Evolutionary conservation across 2,797 vertebrate species (phyloP).

Genomic region (Sebastes diaconus): DNA sequence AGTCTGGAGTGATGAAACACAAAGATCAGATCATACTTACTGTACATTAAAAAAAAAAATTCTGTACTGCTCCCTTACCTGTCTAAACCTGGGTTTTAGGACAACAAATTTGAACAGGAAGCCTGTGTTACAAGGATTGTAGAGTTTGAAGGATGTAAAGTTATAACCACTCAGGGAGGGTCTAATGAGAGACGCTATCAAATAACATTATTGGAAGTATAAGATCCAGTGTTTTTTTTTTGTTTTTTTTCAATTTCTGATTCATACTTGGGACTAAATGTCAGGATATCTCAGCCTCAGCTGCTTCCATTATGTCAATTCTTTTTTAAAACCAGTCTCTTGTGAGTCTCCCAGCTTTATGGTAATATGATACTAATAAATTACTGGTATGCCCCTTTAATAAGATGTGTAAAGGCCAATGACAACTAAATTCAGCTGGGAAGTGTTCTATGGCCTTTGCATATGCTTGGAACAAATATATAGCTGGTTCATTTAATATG

Average conservation of each 20-base stretch:
- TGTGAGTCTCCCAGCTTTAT: too few relatives aligned
- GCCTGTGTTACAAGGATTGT: too few relatives aligned
- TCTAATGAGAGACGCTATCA: background rate
- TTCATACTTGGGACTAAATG: background rate
- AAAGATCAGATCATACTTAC: background rate
- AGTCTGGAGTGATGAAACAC: background rate
- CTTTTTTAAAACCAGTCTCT: too few relatives aligned
- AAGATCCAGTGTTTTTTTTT: background rate
- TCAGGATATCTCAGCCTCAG: too few relatives aligned
- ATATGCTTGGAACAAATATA: too few relatives aligned
- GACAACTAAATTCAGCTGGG: background rate
- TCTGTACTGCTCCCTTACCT: background rate
- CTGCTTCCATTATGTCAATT: too few relatives aligned
- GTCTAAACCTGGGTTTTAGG: background rate
- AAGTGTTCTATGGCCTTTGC: background rate
- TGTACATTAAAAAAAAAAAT: background rate
- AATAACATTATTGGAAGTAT: background rate
- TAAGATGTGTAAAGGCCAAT: background rate
- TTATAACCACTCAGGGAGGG: background rate
- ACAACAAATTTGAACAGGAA: too few relatives aligned
- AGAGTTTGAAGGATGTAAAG: too few relatives aligned
- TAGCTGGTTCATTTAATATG: too few relatives aligned
- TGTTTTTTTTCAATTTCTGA: background rate
- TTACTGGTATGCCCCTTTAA: background rate
- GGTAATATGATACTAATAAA: background rate